phyloP scores from a whole-genome alignment of 2,888 invertebrate species.

The Brenthis daphne region DNA sequence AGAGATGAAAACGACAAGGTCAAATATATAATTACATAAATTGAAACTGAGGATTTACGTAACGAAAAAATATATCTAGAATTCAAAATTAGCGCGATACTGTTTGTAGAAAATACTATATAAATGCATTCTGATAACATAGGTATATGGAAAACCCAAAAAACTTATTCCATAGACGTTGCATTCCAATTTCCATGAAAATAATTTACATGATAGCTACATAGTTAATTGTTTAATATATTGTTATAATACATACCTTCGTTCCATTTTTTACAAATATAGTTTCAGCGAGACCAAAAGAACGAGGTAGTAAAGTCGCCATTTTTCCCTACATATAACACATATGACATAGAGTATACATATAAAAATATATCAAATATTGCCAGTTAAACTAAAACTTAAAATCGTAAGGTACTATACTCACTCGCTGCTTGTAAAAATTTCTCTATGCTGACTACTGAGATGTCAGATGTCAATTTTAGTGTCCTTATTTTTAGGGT shows the following conservation, averaged over 20 bases:
- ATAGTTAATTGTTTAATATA: background rate
- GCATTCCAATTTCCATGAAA: background rate
- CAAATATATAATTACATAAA: conserved; percentile 60
- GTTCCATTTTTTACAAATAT: conserved; percentile 85
- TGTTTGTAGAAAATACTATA: conserved; percentile 18
- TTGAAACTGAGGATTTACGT: conserved; percentile 33
- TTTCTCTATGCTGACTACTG: background rate
- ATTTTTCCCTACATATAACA: conserved; percentile 74
- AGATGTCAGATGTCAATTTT: background rate
- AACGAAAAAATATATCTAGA: conserved; percentile 15
- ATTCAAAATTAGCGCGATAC: conserved; percentile 40
- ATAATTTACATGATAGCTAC: background rate
- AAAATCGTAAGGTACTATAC: background rate
- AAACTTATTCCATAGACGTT: background rate
- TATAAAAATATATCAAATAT: background rate
- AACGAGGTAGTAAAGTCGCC: conserved; percentile 90
- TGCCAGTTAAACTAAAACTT: conserved; percentile 11
- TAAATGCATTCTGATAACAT: conserved; percentile 17
- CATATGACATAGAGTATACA: background rate
- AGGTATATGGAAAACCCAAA: background rate
- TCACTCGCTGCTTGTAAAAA: no score
- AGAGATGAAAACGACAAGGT: conserved; percentile 70
- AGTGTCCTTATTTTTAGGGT: no score
- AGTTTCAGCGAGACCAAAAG: conserved; percentile 86
- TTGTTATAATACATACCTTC: conserved; percentile 82